These are phyloP conservation scores for Druon quercuslanigerum DNA, from an alignment of 1,140 invertebrate species.

Conservation along the genomic window DNA sequence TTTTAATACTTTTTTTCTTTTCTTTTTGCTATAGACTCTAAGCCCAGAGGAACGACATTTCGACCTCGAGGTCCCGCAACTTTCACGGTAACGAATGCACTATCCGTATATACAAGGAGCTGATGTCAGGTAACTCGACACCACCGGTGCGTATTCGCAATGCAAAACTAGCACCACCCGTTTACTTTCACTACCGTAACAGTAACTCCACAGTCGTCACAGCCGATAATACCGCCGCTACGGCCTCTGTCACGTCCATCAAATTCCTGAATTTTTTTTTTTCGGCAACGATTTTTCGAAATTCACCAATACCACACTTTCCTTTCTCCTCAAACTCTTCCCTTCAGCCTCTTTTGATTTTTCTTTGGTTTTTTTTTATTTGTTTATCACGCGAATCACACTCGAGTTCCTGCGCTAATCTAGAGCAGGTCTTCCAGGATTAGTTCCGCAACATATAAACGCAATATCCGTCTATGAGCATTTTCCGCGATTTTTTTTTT, in stretches of 20 bases:
- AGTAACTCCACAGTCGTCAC: constrained; percentile 47
- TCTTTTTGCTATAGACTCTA: constrained; percentile 2
- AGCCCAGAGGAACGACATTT: background rate
- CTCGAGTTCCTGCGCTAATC: too few species aligned
- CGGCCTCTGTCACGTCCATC: constrained; percentile 33
- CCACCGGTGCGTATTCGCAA: constrained; percentile 44
- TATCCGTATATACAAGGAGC: constrained; percentile 11
- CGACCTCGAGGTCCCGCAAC: constrained; percentile 36
- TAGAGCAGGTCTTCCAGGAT: too few species aligned
- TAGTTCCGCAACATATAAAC: background rate
- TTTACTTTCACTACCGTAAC: constrained; percentile 59
- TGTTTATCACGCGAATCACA: background rate
- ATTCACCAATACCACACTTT: too few species aligned
- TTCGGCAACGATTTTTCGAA: background rate
- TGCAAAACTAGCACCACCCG: constrained; percentile 43
- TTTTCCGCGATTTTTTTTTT: background rate
- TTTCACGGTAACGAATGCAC: constrained; percentile 44
- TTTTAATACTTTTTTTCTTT: constrained; percentile 13
- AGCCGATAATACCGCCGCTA: constrained; percentile 42
- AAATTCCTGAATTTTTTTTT: background rate
- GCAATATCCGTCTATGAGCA: constrained; percentile 10
- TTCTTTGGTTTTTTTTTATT: background rate
- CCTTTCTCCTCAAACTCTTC: too few species aligned
- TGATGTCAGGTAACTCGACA: constrained; percentile 43
- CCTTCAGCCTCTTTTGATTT: too few species aligned